phyloP scores from a whole-genome alignment of 2,113 vertebrate species.

The Protobothrops flavoviridis region DNA sequence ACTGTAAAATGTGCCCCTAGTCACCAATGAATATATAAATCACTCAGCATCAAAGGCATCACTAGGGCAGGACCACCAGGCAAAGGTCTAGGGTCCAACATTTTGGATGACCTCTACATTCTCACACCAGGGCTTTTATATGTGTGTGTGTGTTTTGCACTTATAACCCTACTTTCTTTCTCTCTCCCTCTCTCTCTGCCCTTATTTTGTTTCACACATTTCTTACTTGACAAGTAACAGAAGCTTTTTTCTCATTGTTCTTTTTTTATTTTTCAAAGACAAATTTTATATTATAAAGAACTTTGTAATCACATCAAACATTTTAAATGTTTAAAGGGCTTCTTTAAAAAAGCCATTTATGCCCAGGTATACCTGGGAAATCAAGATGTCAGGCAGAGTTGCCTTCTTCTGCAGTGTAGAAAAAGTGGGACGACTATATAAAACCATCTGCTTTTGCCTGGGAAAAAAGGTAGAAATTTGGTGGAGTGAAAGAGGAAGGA shows the following conservation, averaged over 20 bases:
- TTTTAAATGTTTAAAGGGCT: neutral
- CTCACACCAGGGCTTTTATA: neutral
- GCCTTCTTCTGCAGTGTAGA: neutral
- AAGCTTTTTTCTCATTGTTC: neutral
- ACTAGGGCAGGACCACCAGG: neutral
- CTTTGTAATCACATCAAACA: neutral
- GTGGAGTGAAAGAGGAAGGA: neutral
- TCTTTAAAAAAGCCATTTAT: neutral
- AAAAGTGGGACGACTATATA: neutral
- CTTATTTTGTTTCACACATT: neutral
- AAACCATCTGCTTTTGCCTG: neutral
- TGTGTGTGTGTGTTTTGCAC: neutral
- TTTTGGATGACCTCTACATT: neutral
- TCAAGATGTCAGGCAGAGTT: neutral
- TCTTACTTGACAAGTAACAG: neutral
- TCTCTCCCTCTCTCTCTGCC: too few relatives aligned
- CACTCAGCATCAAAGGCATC: neutral
- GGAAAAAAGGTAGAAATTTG: neutral
- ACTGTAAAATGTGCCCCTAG: neutral
- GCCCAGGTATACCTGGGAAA: neutral
- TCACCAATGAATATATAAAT: neutral
- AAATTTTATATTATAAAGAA: neutral
- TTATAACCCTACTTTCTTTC: neutral
- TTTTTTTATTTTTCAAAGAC: neutral
- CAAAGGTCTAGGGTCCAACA: neutral